Evolutionary conservation across 53 echinoderm and acorn worm genomes (phyloP), one percentile per base, ranked within the genome.

Genomic region (Echinarachnius parma): DNA sequence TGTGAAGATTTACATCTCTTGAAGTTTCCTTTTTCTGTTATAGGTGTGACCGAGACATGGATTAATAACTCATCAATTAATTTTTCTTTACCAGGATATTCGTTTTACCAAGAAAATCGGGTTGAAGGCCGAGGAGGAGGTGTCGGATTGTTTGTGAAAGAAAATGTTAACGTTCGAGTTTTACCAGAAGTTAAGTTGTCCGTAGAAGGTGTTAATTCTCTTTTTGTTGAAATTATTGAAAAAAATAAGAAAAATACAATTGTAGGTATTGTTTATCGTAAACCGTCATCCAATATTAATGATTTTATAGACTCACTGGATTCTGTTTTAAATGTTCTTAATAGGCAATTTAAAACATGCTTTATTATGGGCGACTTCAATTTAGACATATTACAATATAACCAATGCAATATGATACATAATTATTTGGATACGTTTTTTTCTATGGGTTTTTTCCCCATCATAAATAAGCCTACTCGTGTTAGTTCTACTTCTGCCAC

Each of bases 251-350:
- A 27, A n/a, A 64, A 8, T 21, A 5, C 22, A 16, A 21, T 61
- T 5, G 27, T 56, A 4, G 61, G 61, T 15, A 36, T 61, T 33
- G 61, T 61, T 4, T 61, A 64, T 28, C 64, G 64, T 4, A 64
- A 39, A 27, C 64, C 64, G 20, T 42, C 39, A 45, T 44, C 42
- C 24, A 64, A 21, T 16, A 10, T 26, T 26, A 4, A 5, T 21
- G 64, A 64, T 27, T 64, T 64, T 56, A 22, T 61, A 26, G 28
- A 27, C n/a, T n/a, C n/a, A n/a, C n/a, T n/a, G n/a, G n/a, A n/a
- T n/a, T n/a, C n/a, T n/a, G n/a, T 56, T 5, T 15, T 56, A 26
- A 15, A 56, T 24, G 13, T 7, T 26, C 24, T 28, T 3, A 24
- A 15, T 5, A 56, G 28, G 28, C 2, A 15, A 3, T 4, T 7